Evolutionary conservation across 1,140 invertebrate species (phyloP).

Genomic region (Halictus rubicundus): DNA sequence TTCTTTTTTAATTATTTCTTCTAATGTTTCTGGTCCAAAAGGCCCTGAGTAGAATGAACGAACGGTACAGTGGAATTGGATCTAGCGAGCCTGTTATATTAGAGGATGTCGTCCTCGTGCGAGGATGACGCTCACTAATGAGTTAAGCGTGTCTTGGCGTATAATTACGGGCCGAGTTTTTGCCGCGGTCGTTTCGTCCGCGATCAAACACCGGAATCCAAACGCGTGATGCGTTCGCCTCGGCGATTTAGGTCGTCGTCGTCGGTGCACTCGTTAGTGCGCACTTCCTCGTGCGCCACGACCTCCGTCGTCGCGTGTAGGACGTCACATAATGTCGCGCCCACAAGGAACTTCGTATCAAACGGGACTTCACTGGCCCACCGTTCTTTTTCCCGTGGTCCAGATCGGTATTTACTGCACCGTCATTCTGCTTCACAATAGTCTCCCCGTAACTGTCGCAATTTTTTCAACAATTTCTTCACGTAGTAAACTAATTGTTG

Average conservation of each 20-base stretch:
- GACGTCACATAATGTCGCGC: constrained; percentile 19
- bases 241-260: constrained; percentile 52
- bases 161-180: constrained; percentile 20
- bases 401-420: background rate
- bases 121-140: constrained; percentile 17
- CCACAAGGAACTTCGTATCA: background rate
- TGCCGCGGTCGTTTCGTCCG: constrained; percentile 8
- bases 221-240: constrained; percentile 41
- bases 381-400: background rate
- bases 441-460: too few relatives aligned
- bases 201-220: constrained; percentile 42
- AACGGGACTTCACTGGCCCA: background rate
- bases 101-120: background rate
- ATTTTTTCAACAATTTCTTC: too few relatives aligned
- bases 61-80: too few relatives aligned
- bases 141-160: background rate
- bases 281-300: constrained; percentile 41
- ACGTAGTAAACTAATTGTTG: too few relatives aligned
- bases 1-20: too few relatives aligned
- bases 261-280: constrained; percentile 46
- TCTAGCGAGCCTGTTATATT: too few relatives aligned
- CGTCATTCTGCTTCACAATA: too few relatives aligned
- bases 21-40: too few relatives aligned
- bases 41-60: too few relatives aligned
- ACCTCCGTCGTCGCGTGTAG: constrained; percentile 11